phyloP scores from a whole-genome alignment of 1,140 invertebrate genomes.

The Phymastichus coffea region DNA sequence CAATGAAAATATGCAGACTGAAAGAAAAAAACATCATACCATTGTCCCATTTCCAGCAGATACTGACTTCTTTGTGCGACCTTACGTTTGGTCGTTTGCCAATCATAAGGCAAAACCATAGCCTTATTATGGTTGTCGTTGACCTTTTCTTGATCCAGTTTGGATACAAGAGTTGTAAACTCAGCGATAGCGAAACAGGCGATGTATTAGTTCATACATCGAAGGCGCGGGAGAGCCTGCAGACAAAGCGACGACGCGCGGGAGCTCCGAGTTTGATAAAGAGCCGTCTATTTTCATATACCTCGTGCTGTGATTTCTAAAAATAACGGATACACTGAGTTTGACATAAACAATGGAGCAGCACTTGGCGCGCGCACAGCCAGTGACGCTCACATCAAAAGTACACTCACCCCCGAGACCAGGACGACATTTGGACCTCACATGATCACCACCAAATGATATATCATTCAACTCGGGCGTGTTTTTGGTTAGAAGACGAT shows the following conservation, averaged over 20 bases:
- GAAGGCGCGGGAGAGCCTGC: too few species aligned
- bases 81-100: constrained; percentile 71
- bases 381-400: not conserved
- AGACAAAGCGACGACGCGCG: not conserved
- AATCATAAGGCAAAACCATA: constrained; percentile 61
- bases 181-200: too few species aligned
- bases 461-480: not conserved
- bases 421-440: not conserved
- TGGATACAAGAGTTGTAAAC: not conserved
- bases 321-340: constrained; percentile 5
- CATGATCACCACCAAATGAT: not conserved
- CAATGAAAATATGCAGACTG: not conserved
- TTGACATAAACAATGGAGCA: constrained; percentile 16
- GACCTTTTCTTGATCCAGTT: constrained; percentile 7
- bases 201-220: too few species aligned
- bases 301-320: constrained; percentile 12
- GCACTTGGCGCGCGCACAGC: not conserved
- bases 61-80: constrained; percentile 70
- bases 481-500: not conserved
- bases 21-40: constrained; percentile 50
- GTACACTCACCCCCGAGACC: not conserved
- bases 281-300: not conserved
- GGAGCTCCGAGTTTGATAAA: not conserved
- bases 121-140: not conserved
- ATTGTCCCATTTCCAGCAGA: constrained; percentile 72